Evolutionary conservation across 2,113 vertebrate species (phyloP), one percentile per base, ranked within the genome.

Genomic region (Nothocercus nigrocapillus): DNA sequence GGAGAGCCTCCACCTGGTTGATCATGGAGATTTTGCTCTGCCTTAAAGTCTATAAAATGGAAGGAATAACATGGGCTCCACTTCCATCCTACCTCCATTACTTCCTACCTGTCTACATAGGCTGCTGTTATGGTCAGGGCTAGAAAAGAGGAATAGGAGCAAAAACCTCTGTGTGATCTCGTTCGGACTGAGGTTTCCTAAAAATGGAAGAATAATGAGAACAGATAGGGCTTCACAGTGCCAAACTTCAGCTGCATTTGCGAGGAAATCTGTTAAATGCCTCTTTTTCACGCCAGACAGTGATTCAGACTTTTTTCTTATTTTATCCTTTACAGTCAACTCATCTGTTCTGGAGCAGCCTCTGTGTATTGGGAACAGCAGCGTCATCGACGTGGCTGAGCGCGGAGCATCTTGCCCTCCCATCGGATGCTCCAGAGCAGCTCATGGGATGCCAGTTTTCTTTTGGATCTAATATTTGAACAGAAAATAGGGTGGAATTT

Each of bases 351-450:
- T 30, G 87, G 56, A 70, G 75, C 4, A 30, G 45, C 45, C 45
- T 34, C 34, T 4, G 1, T 13, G 0, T 9, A 19, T 25, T 25
- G 7, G 38, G 36, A 44, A 6, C 8, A 68, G 45, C 24, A 44
- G 32, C 18, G 5, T 7, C 27, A 0, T 5, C 49, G 0, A 2
- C 7, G 11, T 0, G 12, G 6, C 5, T 18, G 1, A 3, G 66
- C n/a, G 16, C 5, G 34, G 16, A 2, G 15, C 58, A 45, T 36
- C 69, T 44, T n/a, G 21, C 3, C 13, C 68, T 16, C 28, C 2
- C 12, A 30, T 20, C 40, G 8, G 27, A 28, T 15, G 27, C 22
- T 30, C 15, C 2, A 49, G 19, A 42, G 56, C 5, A 22, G 42
- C 82, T 28, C 70, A 1, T 5, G n/a, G 20, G 40, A 27, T 53